Base-by-base conservation (phyloP, 2,113 vertebrate genomes). In the Labeo catla region DNA sequence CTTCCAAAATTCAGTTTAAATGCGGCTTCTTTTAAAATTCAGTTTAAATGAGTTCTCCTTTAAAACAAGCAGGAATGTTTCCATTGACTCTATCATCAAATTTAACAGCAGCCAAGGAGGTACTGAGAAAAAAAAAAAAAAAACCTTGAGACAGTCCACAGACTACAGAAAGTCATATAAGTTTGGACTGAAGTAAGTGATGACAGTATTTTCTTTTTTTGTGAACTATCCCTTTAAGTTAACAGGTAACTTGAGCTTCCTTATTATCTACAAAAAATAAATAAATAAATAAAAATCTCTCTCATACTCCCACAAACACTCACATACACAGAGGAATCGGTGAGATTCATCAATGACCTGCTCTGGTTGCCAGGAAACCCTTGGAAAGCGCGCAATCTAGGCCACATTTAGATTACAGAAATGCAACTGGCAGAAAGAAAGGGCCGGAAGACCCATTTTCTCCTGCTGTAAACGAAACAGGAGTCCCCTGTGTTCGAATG, bases 281-380 rank as follows among this genome's bases (percentile, higher is more conserved):
- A 52, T 6, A 19, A 8, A 39, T n/a, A 82, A 43, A 80, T 23
- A 72, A n/a, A 36, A n/a, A 77, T 21, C 68, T 70, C 0, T 1
- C 49, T 61, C 45, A 0, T 3, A 83, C 36, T 39, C 43, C 28
- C 70, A 84, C 52, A 78, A 65, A 28, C 45, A 12, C 66, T 12
- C 36, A 49, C 6, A 85, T 36, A 39, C 79, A 65, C 76, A 70
- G 21, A 72, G 28, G n/a, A 47, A 23, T 15, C 15, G 63, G 57
- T 76, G 39, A 28, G 85, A 43, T 65, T 76, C 59, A 88, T 78
- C 65, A 61, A 49, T 49, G 57, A 76, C 79, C 70, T 47, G n/a
- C 23, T 65, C 43, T 21, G 39, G 89, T 88, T 88, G 82, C 90
- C 81, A 89, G 88, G 88, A 91, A 86, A 90, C 80, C 85, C 57